Conservation (phyloP, 1,140 invertebrate genomes). For the Charaxes varanes region DNA sequence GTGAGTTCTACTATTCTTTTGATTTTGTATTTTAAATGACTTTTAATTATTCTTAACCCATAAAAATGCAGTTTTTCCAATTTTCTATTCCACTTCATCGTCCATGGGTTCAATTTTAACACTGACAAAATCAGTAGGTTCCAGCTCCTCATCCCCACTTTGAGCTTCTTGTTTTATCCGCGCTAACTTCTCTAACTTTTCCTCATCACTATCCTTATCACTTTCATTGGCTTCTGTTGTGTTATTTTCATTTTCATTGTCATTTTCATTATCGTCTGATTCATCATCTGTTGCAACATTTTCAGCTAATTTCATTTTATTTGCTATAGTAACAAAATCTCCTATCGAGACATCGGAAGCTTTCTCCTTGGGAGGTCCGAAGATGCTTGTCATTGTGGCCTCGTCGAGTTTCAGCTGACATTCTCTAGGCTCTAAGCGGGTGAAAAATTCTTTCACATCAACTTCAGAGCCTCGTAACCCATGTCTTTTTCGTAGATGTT, state of each 20-base stretch:
- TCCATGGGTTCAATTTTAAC: conserved; percentile 57
- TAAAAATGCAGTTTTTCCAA: neutral
- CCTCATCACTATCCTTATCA: conserved; percentile 20
- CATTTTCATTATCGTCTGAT: conserved; percentile 18
- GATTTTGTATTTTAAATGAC: no score
- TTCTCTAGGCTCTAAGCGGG: conserved; percentile 50
- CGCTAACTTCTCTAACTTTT: conserved; percentile 6
- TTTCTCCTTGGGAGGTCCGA: conserved; percentile 50
- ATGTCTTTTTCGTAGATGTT: conserved; percentile 57
- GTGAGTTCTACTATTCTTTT: no score
- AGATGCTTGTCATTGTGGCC: conserved; percentile 50
- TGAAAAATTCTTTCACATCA: conserved; percentile 46
- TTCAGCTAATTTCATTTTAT: conserved; percentile 14
- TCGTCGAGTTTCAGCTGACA: conserved; percentile 58
- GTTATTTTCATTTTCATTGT: conserved; percentile 18
- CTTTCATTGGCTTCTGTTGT: conserved; percentile 22
- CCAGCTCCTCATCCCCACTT: conserved; percentile 28
- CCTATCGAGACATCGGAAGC: conserved; percentile 26
- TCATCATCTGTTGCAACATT: conserved; percentile 1
- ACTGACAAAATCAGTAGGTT: conserved; percentile 59
- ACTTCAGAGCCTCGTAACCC: conserved; percentile 35
- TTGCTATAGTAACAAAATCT: conserved; percentile 39
- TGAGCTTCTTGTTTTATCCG: conserved; percentile 21
- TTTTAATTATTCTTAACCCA: neutral
- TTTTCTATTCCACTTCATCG: conserved; percentile 24